These are phyloP conservation scores for Antedon bifida DNA, from an alignment of 35 echinoderm and acorn worm genomes.

Conservation along the genomic window DNA sequence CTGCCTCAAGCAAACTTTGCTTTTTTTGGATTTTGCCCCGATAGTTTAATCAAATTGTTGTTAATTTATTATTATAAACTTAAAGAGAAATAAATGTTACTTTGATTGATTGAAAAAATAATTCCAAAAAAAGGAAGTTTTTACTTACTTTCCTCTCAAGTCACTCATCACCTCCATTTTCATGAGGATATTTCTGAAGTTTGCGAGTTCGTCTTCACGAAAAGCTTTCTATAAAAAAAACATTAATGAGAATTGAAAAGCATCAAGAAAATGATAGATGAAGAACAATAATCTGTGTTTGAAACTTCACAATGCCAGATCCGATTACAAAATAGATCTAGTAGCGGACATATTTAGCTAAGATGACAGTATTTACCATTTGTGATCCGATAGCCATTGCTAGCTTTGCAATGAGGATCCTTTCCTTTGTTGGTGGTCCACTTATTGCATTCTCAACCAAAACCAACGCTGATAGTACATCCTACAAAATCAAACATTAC, in stretches of 20 bases:
- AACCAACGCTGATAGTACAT: conserved; percentile 84
- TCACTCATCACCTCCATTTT: conserved; percentile 63
- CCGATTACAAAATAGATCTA: too few relatives aligned
- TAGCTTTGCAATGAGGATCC: conserved; percentile 57
- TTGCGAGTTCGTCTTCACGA: conserved; percentile 78
- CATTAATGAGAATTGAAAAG: too few relatives aligned
- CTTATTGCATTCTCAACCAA: conserved; percentile 92
- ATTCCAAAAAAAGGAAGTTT: too few relatives aligned
- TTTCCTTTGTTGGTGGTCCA: conserved; percentile 93
- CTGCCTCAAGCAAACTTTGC: too few relatives aligned
- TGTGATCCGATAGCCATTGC: conserved; percentile 80
- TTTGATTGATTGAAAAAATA: too few relatives aligned
- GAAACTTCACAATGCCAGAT: too few relatives aligned
- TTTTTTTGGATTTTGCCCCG: too few relatives aligned
- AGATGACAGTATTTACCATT: conserved; percentile 46
- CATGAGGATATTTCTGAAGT: conserved; percentile 68
- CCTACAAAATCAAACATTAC: conserved; percentile 4
- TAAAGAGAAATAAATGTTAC: too few relatives aligned
- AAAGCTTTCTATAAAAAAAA: conserved; percentile 76
- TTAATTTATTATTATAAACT: too few relatives aligned
- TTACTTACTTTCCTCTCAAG: conserved; percentile 69
- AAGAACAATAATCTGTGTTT: too few relatives aligned
- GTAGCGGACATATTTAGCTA: too few relatives aligned
- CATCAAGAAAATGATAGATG: background rate
- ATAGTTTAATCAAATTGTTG: too few relatives aligned